A percentile compares a stretch with the other conserved stretches of the same genome.
phyloP scores from a whole-genome alignment of 2,113 vertebrate genomes.

The Rhizomys pruinosus region DNA sequence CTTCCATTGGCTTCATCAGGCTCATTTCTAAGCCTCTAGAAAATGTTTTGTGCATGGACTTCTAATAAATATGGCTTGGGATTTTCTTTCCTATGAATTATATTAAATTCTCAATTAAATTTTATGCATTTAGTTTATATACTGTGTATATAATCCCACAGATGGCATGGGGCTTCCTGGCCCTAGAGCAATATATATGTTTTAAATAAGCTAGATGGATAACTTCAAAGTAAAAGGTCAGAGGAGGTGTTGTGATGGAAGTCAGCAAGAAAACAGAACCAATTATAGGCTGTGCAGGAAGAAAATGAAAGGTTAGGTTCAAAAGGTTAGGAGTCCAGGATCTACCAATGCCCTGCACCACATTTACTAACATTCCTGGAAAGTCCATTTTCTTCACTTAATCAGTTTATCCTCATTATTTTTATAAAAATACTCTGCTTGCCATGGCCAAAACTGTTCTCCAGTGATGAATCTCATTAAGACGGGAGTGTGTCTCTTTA shows the following conservation, averaged over 20 bases:
- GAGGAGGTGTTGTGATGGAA: slow-evolving; percentile 27
- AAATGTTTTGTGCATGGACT: slow-evolving; percentile 24
- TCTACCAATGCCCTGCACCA: neutral
- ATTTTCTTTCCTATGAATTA: slow-evolving; percentile 46
- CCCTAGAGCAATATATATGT: slow-evolving; percentile 39
- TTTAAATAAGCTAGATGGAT: slow-evolving; percentile 60
- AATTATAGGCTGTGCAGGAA: neutral
- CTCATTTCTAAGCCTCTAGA: slow-evolving; percentile 4
- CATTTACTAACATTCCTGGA: neutral
- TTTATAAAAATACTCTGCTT: neutral
- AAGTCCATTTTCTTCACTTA: slow-evolving; percentile 29
- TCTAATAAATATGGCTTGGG: neutral
- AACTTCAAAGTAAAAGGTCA: slow-evolving; percentile 69
- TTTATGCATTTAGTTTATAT: slow-evolving; percentile 48
- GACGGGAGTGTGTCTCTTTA: neutral
- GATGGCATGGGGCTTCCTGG: slow-evolving; percentile 12
- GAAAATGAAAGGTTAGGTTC: slow-evolving; percentile 38
- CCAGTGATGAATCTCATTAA: neutral
- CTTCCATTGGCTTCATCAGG: neutral
- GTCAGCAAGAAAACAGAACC: neutral
- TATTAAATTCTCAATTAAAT: slow-evolving; percentile 64
- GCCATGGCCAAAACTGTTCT: neutral
- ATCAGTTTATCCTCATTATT: neutral
- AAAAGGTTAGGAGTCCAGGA: slow-evolving; percentile 42
- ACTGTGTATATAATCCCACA: neutral